These are phyloP conservation scores for Spodoptera frugiperda DNA, from an alignment of 1,140 invertebrate genomes.

Conservation along the genomic window DNA sequence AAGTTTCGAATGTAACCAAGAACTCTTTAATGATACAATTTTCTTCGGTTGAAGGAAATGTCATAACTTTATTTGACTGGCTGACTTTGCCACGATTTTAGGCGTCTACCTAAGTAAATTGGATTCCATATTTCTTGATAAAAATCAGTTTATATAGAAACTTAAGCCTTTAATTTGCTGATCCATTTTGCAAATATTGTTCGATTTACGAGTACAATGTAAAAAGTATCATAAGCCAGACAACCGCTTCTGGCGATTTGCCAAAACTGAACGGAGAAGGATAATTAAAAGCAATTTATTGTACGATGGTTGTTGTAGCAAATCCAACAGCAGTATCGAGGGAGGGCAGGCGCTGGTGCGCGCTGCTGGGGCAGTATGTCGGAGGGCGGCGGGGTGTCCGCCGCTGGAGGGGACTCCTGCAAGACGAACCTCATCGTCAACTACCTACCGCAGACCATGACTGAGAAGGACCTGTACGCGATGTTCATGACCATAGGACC, in stretches of 20 bases:
- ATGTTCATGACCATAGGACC: constrained; percentile 95
- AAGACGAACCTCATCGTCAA: constrained; percentile 97
- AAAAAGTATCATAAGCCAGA: not conserved
- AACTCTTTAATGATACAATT: not conserved
- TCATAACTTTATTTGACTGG: not conserved
- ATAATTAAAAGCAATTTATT: no score
- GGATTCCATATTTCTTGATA: not conserved
- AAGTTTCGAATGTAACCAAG: not conserved
- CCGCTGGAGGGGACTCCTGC: constrained; percentile 71
- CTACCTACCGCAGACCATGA: constrained; percentile 97
- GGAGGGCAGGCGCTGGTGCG: constrained; percentile 62
- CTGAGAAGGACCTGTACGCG: constrained; percentile 95
- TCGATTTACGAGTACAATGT: constrained; percentile 1
- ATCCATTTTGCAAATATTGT: not conserved
- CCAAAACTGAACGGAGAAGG: not conserved
- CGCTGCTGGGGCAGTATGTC: constrained; percentile 82
- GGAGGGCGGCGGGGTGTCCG: constrained; percentile 73
- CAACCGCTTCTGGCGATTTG: not conserved
- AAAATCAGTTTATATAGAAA: no score
- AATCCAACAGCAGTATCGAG: constrained; percentile 81
- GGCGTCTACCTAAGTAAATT: not conserved
- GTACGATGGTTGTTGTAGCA: constrained; percentile 62
- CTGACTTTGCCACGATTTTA: not conserved
- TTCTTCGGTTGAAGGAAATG: not conserved
- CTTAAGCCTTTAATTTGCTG: no score